phyloP scores from a whole-genome alignment of 2,113 vertebrate genomes.

The Myrmecobius fasciatus region DNA sequence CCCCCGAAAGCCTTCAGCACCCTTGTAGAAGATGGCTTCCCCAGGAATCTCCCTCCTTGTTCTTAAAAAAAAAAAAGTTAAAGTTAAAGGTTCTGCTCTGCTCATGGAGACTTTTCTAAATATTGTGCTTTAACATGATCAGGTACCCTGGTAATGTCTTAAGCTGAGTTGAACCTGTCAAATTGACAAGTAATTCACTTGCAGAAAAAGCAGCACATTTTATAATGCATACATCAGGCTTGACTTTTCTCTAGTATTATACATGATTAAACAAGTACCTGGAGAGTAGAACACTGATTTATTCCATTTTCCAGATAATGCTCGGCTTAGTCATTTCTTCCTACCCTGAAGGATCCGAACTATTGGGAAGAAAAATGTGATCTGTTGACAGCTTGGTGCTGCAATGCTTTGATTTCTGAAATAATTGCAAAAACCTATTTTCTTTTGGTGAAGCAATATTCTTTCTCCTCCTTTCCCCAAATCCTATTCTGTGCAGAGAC shows the following conservation, averaged over 20 bases:
- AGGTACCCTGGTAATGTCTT: not conserved
- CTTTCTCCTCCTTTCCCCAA: not conserved
- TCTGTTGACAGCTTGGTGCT: not conserved
- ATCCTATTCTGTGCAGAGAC: not conserved
- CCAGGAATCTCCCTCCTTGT: not conserved
- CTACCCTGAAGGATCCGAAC: constrained; percentile 7
- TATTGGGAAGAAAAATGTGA: constrained; percentile 20
- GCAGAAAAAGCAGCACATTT: constrained; percentile 35
- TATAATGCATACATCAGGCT: constrained; percentile 19
- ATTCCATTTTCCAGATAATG: constrained; percentile 40
- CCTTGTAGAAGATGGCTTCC: not conserved
- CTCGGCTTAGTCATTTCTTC: not conserved
- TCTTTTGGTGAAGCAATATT: not conserved
- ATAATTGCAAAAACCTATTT: constrained; percentile 17
- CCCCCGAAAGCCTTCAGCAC: not conserved
- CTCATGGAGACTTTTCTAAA: not conserved
- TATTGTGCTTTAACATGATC: not conserved
- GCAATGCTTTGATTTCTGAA: constrained; percentile 45
- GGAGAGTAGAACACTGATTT: constrained; percentile 20
- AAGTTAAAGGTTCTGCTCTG: not conserved
- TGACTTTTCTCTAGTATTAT: constrained; percentile 32
- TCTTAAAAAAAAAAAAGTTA: too few species aligned
- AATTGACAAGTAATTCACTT: constrained; percentile 10
- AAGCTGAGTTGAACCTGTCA: constrained; percentile 31
- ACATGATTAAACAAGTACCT: constrained; percentile 49